Evolutionary conservation across 2,888 invertebrate species (phyloP).

Genomic region (Dryobotodes eremita): DNA sequence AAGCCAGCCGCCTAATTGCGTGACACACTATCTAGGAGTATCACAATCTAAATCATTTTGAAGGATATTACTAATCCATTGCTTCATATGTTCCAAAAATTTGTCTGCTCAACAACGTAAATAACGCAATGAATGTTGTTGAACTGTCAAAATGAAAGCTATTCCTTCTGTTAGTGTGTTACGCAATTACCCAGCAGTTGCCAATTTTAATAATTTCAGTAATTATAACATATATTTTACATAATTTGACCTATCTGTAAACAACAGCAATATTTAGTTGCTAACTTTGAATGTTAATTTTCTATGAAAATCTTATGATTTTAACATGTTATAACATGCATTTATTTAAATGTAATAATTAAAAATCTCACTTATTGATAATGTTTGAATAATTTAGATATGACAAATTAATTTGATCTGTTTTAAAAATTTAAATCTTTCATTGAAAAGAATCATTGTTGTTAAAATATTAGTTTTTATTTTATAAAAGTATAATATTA

Average conservation of each 20-base stretch:
- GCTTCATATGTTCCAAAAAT: too few species aligned
- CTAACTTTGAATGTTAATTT: slow-evolving; percentile 20
- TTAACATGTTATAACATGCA: slow-evolving; percentile 45
- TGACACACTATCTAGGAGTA: too few species aligned
- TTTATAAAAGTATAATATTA: slow-evolving; percentile 43
- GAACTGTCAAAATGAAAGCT: too few species aligned
- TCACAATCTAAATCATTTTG: too few species aligned
- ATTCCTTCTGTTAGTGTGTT: too few species aligned
- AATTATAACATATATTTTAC: slow-evolving; percentile 8
- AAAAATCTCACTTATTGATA: slow-evolving; percentile 53
- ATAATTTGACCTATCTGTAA: slow-evolving; percentile 6
- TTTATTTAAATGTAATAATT: slow-evolving; percentile 52
- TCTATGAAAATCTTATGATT: slow-evolving; percentile 40
- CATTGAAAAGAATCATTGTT: slow-evolving; percentile 33
- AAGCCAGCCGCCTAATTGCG: not conserved
- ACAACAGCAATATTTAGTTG: not conserved
- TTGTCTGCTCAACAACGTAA: too few species aligned
- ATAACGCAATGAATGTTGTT: too few species aligned
- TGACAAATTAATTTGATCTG: slow-evolving; percentile 47
- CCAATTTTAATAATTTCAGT: not conserved
- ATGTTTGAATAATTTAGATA: slow-evolving; percentile 55
- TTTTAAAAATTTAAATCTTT: slow-evolving; percentile 60
- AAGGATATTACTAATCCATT: too few species aligned
- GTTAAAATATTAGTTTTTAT: slow-evolving; percentile 40
- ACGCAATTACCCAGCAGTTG: not conserved